Evolutionary conservation across 2,888 invertebrate species (phyloP).

Genomic region (Archips crataeganus): DNA sequence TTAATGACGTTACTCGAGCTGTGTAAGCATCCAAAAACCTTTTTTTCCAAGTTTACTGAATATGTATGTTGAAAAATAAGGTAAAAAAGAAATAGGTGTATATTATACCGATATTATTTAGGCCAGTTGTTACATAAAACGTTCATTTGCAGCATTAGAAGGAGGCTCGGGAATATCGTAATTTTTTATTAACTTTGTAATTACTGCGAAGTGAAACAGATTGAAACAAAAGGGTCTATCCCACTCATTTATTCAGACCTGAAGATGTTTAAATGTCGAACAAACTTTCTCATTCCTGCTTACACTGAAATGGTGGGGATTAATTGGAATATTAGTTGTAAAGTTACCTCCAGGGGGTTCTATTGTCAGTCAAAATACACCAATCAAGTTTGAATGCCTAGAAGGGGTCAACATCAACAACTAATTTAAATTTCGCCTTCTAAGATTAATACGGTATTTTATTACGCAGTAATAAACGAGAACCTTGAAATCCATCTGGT

Average conservation of each 20-base stretch:
- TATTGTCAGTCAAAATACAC: not conserved
- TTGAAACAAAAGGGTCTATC: conserved; percentile 64
- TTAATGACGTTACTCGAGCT: no score
- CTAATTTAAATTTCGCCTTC: not conserved
- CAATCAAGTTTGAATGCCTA: not conserved
- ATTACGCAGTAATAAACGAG: no score
- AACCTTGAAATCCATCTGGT: no score
- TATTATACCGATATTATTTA: conserved; percentile 9
- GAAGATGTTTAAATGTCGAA: conserved; percentile 58
- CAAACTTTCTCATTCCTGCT: conserved; percentile 61
- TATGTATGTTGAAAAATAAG: not conserved
- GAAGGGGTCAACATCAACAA: not conserved
- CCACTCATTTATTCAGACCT: conserved; percentile 66
- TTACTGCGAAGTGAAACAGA: conserved; percentile 57
- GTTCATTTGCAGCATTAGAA: conserved; percentile 33
- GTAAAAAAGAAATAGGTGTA: not conserved
- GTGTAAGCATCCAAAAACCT: no score
- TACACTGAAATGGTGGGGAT: conserved; percentile 57
- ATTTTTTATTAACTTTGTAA: conserved; percentile 61
- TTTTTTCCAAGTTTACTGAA: not conserved
- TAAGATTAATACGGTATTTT: not conserved
- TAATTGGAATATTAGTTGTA: conserved; percentile 51
- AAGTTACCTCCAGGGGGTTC: conserved; percentile 22
- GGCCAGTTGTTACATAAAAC: conserved; percentile 22
- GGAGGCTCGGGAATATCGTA: conserved; percentile 44